Evolutionary conservation across 2,797 vertebrate species (phyloP).

Genomic region (Epinephelus coioides): DNA sequence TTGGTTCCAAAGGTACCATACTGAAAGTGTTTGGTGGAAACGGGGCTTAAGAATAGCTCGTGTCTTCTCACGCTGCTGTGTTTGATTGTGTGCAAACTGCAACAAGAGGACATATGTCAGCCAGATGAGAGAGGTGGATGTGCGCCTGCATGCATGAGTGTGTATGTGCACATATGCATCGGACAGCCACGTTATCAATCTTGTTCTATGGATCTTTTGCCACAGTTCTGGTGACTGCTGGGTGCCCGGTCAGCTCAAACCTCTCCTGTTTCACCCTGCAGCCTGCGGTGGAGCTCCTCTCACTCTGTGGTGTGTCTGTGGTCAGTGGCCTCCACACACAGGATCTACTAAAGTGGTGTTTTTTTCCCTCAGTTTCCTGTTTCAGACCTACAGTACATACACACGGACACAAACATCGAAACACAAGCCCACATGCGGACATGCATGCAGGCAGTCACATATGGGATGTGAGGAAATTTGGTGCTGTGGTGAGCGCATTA

Average conservation of each 20-base stretch:
- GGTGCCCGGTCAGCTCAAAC: conserved; percentile 46
- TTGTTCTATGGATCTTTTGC: conserved; percentile 23
- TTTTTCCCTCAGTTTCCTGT: conserved; percentile 50
- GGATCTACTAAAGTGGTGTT: conserved; percentile 51
- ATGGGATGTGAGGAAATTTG: conserved; percentile 37
- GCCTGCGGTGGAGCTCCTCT: conserved; percentile 43
- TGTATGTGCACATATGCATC: conserved; percentile 7
- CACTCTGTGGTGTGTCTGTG: conserved; percentile 65
- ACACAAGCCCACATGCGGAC: conserved; percentile 39
- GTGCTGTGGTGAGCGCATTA: conserved; percentile 38
- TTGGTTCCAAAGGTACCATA: too few relatives aligned
- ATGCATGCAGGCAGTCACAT: conserved; percentile 36
- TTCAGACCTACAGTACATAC: conserved; percentile 37
- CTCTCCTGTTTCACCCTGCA: conserved; percentile 51
- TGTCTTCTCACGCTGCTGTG: conserved; percentile 12
- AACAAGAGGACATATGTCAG: conserved; percentile 36
- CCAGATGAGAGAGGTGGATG: conserved; percentile 43
- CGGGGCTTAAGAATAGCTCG: background rate
- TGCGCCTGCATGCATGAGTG: conserved; percentile 19
- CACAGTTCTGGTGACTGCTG: conserved; percentile 22
- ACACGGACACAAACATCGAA: conserved; percentile 49
- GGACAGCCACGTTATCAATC: conserved; percentile 19
- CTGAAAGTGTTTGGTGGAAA: too few relatives aligned
- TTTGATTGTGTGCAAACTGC: conserved; percentile 42
- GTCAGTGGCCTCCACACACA: conserved; percentile 65